These are phyloP conservation scores for Nezara viridula DNA, from an alignment of 2,888 invertebrate genomes.

Conservation along the genomic window DNA sequence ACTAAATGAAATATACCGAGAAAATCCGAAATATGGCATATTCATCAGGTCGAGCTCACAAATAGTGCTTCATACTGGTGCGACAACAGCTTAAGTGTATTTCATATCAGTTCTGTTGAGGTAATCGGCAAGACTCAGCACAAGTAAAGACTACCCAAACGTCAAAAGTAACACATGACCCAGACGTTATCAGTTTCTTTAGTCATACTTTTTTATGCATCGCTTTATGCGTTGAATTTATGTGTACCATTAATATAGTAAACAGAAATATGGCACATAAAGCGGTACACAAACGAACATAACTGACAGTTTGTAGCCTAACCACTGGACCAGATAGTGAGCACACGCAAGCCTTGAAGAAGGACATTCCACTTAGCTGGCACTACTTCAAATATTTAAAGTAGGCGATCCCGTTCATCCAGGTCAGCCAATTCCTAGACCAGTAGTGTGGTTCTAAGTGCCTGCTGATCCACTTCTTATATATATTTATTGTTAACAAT, in stretches of 20 bases:
- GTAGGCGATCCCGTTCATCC: constrained; percentile 25
- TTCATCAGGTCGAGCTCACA: no score
- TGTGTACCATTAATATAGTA: not conserved
- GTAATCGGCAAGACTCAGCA: no score
- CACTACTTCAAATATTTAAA: constrained; percentile 44
- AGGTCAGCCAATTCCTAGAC: constrained; percentile 14
- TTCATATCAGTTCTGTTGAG: no score
- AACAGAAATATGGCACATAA: not conserved
- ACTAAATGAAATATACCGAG: no score
- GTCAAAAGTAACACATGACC: no score
- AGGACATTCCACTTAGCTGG: constrained; percentile 31
- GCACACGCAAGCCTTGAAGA: not conserved
- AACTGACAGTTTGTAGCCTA: not conserved
- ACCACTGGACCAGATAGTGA: not conserved
- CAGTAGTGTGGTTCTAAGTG: not conserved
- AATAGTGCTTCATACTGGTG: no score
- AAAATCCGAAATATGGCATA: no score
- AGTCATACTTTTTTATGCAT: no score
- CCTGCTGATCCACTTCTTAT: not conserved
- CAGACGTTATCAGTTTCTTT: no score
- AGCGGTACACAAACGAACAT: not conserved
- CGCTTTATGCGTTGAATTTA: no score
- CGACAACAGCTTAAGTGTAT: no score
- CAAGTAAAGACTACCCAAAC: no score
- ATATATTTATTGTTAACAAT: not conserved